These are phyloP conservation scores for Leptinotarsa rubiginosa DNA, from an alignment of 2,888 invertebrate genomes.

Conservation along the genomic window DNA sequence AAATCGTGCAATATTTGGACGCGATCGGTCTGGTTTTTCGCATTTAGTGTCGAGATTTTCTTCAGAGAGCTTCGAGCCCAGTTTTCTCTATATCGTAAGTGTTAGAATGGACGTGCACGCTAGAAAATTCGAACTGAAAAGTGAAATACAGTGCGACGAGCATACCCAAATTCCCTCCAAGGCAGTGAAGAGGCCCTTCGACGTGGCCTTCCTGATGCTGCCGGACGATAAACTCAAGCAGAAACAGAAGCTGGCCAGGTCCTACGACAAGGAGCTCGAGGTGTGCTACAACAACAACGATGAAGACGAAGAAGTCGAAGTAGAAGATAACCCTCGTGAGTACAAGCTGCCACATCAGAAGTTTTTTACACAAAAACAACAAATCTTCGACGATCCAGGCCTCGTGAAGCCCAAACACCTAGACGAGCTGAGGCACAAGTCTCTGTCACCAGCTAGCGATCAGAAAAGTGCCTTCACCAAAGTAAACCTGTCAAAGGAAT, in stretches of 20 bases:
- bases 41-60: constrained; percentile 63
- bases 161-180: constrained; percentile 62
- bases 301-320: constrained; percentile 62
- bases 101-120: constrained; percentile 71
- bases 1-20: constrained; percentile 66
- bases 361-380: constrained; percentile 66
- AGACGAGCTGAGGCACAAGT: constrained; percentile 64
- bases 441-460: constrained; percentile 61
- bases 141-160: constrained; percentile 64
- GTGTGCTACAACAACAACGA: constrained; percentile 54
- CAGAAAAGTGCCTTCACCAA: constrained; percentile 87
- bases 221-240: constrained; percentile 85
- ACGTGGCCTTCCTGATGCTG: constrained; percentile 90
- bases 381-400: constrained; percentile 73
- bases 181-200: constrained; percentile 82
- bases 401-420: constrained; percentile 68
- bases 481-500: constrained; percentile 69
- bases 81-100: constrained; percentile 22
- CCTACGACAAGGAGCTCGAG: constrained; percentile 38
- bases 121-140: constrained; percentile 65
- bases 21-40: constrained; percentile 64
- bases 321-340: constrained; percentile 54
- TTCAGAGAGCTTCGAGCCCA: constrained; percentile 56
- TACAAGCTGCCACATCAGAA: constrained; percentile 52
- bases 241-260: constrained; percentile 69